phyloP scores from a whole-genome alignment of 1,140 invertebrate species.

The Penaeus indicus region DNA sequence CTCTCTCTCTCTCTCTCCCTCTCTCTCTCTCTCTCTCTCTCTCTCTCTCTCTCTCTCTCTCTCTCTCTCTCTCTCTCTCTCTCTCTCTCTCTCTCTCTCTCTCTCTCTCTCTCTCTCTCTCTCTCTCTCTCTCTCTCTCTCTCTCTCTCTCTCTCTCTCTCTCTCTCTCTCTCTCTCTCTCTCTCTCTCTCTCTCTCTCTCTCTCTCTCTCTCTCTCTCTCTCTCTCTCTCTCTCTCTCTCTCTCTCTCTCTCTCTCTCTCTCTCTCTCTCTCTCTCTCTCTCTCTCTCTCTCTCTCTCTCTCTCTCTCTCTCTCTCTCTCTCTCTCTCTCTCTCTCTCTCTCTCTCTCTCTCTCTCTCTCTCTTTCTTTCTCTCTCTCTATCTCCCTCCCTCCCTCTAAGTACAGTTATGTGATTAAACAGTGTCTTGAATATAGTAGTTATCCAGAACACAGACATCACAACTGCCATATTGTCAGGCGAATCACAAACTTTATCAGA shows the following conservation, averaged over 20 bases:
- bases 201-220: slow-evolving; percentile 38
- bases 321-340: background rate
- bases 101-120: background rate
- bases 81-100: background rate
- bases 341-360: background rate
- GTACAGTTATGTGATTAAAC: no score
- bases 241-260: background rate
- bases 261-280: background rate
- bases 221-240: slow-evolving; percentile 7
- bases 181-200: slow-evolving; percentile 43
- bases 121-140: background rate
- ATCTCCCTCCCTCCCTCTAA: background rate
- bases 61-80: background rate
- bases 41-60: background rate
- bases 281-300: background rate
- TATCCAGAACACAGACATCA: no score
- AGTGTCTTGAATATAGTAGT: no score
- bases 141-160: background rate
- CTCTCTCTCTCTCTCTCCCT: background rate
- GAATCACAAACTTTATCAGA: no score
- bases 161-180: slow-evolving; percentile 19
- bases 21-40: background rate
- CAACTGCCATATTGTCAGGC: no score
- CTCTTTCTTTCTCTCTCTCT: background rate
- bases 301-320: background rate